A percentile compares a stretch with the other conserved stretches of the same genome.
Conservation (phyloP, 2,797 vertebrate genomes). For the Sebastes nivosus region DNA sequence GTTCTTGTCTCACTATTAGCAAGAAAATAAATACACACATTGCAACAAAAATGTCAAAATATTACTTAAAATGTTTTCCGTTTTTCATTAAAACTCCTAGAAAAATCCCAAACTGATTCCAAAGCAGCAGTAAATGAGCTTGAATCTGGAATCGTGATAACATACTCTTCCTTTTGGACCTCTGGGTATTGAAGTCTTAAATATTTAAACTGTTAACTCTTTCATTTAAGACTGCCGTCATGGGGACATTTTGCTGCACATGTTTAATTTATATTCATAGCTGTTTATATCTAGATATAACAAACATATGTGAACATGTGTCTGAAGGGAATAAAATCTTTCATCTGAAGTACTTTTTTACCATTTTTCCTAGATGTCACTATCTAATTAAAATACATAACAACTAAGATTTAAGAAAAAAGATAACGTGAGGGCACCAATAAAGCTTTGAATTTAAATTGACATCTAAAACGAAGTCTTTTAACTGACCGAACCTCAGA, state of each 20-base stretch:
- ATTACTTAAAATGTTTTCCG: background rate
- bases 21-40: background rate
- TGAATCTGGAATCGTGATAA: slow-evolving; percentile 3
- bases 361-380: background rate
- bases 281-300: background rate
- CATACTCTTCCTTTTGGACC: background rate
- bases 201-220: slow-evolving; percentile 34
- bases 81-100: background rate
- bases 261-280: slow-evolving; percentile 23
- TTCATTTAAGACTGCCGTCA: slow-evolving; percentile 3
- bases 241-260: slow-evolving; percentile 6
- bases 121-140: background rate
- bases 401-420: background rate
- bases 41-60: background rate
- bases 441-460: slow-evolving; percentile 24
- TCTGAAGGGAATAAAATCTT: background rate
- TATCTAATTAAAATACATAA: slow-evolving; percentile 22
- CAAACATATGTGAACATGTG: background rate
- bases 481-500: slow-evolving; percentile 29
- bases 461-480: slow-evolving; percentile 50
- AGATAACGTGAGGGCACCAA: background rate
- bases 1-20: background rate
- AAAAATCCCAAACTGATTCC: background rate
- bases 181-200: slow-evolving; percentile 15
- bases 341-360: background rate